phyloP scores from a whole-genome alignment of 2,888 invertebrate genomes.

The Epirrita christyi region DNA sequence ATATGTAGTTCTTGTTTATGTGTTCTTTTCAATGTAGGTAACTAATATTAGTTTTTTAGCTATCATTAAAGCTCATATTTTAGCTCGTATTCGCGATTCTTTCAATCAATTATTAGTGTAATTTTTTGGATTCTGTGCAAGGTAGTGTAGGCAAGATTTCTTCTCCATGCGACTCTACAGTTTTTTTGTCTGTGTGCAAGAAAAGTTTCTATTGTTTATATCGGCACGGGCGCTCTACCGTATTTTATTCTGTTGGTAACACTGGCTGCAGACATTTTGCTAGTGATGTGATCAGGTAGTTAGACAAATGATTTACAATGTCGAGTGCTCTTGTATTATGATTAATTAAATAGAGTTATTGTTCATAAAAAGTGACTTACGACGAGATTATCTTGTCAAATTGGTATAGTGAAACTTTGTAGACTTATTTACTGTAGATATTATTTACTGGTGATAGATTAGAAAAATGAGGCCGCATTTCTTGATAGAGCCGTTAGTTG shows the following conservation, averaged over 20 bases:
- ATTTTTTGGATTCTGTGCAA: too few relatives aligned
- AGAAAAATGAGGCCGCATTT: conserved; percentile 10
- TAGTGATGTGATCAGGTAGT: conserved; percentile 52
- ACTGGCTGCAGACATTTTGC: conserved; percentile 8
- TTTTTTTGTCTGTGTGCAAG: too few relatives aligned
- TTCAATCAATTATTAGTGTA: too few relatives aligned
- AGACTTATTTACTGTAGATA: conserved; percentile 3
- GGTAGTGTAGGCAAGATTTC: too few relatives aligned
- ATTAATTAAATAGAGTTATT: conserved; percentile 66
- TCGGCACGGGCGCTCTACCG: too few relatives aligned
- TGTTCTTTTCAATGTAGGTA: neutral
- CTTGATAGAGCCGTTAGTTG: conserved; percentile 34
- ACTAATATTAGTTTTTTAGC: neutral
- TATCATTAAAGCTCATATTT: too few relatives aligned
- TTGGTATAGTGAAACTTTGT: conserved; percentile 30
- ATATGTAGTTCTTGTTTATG: too few relatives aligned
- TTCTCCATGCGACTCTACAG: too few relatives aligned
- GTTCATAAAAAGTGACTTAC: conserved; percentile 38
- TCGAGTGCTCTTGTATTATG: conserved; percentile 60
- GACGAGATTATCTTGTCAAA: conserved; percentile 44
- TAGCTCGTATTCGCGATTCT: too few relatives aligned
- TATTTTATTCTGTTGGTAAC: conserved; percentile 13
- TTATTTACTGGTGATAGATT: neutral
- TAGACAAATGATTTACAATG: conserved; percentile 72
- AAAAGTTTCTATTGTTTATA: too few relatives aligned